Base-by-base conservation (phyloP, 2,113 vertebrate species). In the Cheirogaleus medius region DNA sequence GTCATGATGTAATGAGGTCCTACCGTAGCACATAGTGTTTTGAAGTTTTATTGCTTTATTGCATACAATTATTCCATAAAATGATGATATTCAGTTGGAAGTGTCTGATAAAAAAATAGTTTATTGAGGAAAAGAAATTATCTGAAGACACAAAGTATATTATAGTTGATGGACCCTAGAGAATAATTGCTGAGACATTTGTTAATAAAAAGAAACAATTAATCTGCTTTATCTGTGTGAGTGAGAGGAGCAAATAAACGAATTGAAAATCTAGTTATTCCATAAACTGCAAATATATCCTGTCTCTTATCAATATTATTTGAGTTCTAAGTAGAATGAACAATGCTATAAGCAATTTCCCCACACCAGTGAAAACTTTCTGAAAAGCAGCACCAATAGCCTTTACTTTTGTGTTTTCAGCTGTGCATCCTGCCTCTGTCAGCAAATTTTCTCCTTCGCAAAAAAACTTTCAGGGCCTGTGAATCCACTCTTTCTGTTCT, bases 361-460 rank as follows among this genome's bases (percentile, higher is more conserved):
- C 42, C 5, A 23, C 37, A 44, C 10, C 37, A n/a, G 25, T 42
- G 47, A 12, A 39, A 73, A 78, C 32, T 37, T 81, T 77, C 39
- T 42, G 47, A 77, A 83, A 87, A 32, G 29, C 44, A 10, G 7
- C 34, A 74, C 18, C 63, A 37, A 93, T 37, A 52, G 21, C 34
- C 18, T 52, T 58, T 15, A 63, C 74, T 47, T 76, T 52, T 58
- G 54, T 66, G 27, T 71, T 83, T 60, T 78, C 76, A 92, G 42
- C 10, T 39, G 17, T 58, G 76, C 32, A 25, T 27, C 14, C 71
- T 6, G 17, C 34, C 78, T 74, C 47, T 37, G 34, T 71, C 60
- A 52, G 60, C 74, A 96, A 81, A 80, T 76, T 89, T 89, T 74
- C 77, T 85, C 88, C 42, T 89, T 66, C 66, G 60, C 37, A 58